Base-by-base conservation (phyloP, 2,113 vertebrate genomes). In the Cheilinus undulatus region DNA sequence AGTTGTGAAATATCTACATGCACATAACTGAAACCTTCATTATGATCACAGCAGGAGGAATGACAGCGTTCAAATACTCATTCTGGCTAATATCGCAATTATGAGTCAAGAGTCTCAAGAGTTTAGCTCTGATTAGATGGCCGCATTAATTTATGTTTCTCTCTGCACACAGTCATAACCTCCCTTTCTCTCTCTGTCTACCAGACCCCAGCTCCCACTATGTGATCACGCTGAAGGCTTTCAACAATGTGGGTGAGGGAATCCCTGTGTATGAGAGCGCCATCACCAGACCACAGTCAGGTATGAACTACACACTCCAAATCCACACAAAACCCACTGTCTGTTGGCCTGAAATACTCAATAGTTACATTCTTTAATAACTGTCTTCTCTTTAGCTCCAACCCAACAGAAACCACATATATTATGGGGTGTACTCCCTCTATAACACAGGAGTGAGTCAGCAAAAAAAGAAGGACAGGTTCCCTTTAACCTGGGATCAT, bases 231-330 rank as follows among this genome's bases (percentile, higher is more conserved):
- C 92, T 99, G 87, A 99, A 98, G 83, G 98, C 98, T 0, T 99
- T 91, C 67, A 99, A 99, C 91, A 99, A 99, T 0, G 94, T 99
- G 38, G 98, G 98, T 0, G 97, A 99, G 88, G 98, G 98, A 36
- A 97, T 99, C 49, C 98, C 98, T 0, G 95, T 99, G 63, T 99
- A 99, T 0, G 98, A 99, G 93, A 99, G 98, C 5, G 97, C 98
- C 0, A 92, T 96, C 88, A 99, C 98, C 74, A 91, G 98, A 64
- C 96, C 96, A 0, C 97, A 97, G 83, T 97, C 97, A 69, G 98
- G 98, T 99, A 95, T 3, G 78, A 52, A 58, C 34, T 27, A 4
- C 23, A 32, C 23, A 26, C 59, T 52, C 48, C 22, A 28, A 28
- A 42, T 38, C 1, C 0, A 28, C 54, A 15, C 54, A 34, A 15